Percentiles rank a stretch among this genome's conserved stretches.
These are phyloP conservation scores for Gnatocerus cornutus DNA, from an alignment of 2,888 invertebrate genomes.

Conservation along the genomic window DNA sequence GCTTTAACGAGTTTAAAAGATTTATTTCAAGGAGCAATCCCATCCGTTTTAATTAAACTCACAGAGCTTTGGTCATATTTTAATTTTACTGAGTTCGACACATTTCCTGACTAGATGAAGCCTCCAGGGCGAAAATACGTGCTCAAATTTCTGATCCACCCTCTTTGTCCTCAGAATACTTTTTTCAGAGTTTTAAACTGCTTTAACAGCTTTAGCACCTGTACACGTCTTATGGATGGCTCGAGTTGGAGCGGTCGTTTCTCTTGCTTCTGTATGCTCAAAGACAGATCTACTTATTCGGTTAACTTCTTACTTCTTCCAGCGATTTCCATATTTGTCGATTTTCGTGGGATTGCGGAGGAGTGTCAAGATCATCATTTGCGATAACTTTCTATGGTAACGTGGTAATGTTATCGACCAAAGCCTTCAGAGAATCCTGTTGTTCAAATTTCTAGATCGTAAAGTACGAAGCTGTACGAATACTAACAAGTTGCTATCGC, in stretches of 20 bases:
- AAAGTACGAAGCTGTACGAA: conserved; percentile 27
- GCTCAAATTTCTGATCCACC: conserved; percentile 9
- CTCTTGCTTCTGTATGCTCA: neutral
- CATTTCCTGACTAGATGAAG: conserved; percentile 1
- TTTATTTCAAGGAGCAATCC: neutral
- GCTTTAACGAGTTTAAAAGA: conserved; percentile 12
- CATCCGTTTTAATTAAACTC: conserved; percentile 19
- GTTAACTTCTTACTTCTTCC: too few relatives aligned
- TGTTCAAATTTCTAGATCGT: conserved; percentile 37
- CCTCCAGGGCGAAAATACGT: conserved; percentile 15
- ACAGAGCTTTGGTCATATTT: conserved; percentile 10
- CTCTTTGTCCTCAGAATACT: conserved; percentile 6
- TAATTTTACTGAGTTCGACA: conserved; percentile 10
- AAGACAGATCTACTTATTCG: too few relatives aligned
- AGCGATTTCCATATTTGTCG: conserved; percentile 24
- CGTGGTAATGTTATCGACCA: conserved; percentile 26
- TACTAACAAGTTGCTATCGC: conserved; percentile 34
- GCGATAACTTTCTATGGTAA: conserved; percentile 26
- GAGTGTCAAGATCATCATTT: conserved; percentile 20
- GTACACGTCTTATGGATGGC: conserved; percentile 3
- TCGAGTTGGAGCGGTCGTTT: neutral
- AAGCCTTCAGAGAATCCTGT: conserved; percentile 16
- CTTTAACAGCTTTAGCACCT: conserved; percentile 14
- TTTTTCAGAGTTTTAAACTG: conserved; percentile 18
- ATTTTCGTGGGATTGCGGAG: conserved; percentile 6